Evolutionary conservation across 1,140 invertebrate species (phyloP).

Genomic region (Ceratina australensis): DNA sequence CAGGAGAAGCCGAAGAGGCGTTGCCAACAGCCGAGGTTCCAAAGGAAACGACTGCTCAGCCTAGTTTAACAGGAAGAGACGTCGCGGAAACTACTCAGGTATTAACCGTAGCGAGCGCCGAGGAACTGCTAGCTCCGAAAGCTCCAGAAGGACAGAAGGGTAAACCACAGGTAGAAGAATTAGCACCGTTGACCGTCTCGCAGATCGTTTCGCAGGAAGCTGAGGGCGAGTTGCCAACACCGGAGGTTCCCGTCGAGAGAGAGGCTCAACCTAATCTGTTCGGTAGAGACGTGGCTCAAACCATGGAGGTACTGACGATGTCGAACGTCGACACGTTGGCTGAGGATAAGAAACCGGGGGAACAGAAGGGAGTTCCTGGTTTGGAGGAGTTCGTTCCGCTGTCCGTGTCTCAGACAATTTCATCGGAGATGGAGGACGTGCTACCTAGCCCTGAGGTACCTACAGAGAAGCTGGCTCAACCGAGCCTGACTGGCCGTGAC

Average conservation of each 20-base stretch:
- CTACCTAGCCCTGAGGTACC: conserved; percentile 52
- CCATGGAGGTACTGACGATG: conserved; percentile 63
- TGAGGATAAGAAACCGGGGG: conserved; percentile 48
- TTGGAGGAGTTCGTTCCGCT: conserved; percentile 64
- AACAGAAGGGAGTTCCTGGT: conserved; percentile 58
- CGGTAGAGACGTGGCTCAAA: conserved; percentile 67
- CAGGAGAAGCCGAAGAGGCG: conserved; percentile 51
- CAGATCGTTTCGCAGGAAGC: conserved; percentile 68
- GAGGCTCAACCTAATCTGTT: conserved; percentile 62
- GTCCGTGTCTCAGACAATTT: conserved; percentile 62
- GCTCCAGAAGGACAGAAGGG: conserved; percentile 61
- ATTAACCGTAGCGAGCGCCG: conserved; percentile 58
- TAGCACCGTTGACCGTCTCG: conserved; percentile 60
- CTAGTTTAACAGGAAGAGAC: conserved; percentile 62
- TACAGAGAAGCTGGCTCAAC: conserved; percentile 54
- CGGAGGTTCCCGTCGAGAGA: conserved; percentile 59
- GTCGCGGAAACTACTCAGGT: conserved; percentile 66
- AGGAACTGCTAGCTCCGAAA: conserved; percentile 55
- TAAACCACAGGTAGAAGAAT: conserved; percentile 53
- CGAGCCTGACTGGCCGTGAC: conserved; percentile 65
- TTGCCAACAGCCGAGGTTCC: conserved; percentile 51
- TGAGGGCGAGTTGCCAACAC: conserved; percentile 57
- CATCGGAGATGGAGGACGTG: conserved; percentile 60
- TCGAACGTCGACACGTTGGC: conserved; percentile 41
- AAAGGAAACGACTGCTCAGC: conserved; percentile 56